Percentiles rank a stretch among this genome's conserved stretches.
Evolutionary conservation across 2,113 vertebrate genomes (phyloP).

Genomic region (Gobio gobio): DNA sequence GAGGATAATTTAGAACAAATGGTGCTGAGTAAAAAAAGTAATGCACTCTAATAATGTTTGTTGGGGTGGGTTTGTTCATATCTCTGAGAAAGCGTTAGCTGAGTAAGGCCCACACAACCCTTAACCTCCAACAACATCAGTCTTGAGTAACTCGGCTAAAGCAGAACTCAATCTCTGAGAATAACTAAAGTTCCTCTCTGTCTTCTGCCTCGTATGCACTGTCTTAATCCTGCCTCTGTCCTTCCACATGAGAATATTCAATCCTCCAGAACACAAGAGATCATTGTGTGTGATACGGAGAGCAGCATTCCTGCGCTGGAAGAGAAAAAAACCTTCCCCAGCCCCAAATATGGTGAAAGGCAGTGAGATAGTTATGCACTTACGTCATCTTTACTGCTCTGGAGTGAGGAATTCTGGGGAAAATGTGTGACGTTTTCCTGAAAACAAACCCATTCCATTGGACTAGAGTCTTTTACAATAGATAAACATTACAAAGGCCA

Average conservation of each 20-base stretch:
- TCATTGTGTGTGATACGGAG: background rate
- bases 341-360: conserved; percentile 34
- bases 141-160: background rate
- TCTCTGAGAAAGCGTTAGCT: too few relatives aligned
- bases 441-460: background rate
- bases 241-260: background rate
- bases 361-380: conserved; percentile 15
- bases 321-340: background rate
- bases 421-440: background rate
- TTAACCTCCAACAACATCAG: background rate
- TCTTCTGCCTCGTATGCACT: background rate
- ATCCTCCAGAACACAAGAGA: background rate
- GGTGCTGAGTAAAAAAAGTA: too few relatives aligned
- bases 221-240: background rate
- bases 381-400: background rate
- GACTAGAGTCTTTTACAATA: background rate
- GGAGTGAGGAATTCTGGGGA: background rate
- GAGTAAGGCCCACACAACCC: background rate
- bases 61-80: too few relatives aligned
- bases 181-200: background rate
- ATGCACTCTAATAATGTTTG: too few relatives aligned
- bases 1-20: too few relatives aligned
- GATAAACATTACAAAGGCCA: background rate
- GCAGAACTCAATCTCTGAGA: background rate
- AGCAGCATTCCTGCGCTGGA: conserved; percentile 13